A percentile compares a stretch with the other conserved stretches of the same genome.
Evolutionary conservation across 2,888 invertebrate species (phyloP).

Genomic region (Apotomis turbidana): DNA sequence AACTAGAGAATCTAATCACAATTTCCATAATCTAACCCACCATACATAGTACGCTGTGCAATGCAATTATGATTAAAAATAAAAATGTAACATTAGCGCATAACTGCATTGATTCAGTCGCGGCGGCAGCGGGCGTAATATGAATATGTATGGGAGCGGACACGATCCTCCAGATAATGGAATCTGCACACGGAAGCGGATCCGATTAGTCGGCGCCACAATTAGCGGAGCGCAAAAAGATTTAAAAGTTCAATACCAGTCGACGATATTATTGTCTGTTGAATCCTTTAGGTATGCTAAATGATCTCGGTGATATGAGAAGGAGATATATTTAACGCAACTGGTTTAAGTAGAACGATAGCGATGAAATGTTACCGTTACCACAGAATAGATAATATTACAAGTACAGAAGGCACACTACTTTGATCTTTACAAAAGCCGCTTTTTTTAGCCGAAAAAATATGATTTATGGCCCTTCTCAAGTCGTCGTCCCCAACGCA

Average conservation of each 20-base stretch:
- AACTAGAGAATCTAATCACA: no score
- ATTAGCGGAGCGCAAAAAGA: constrained; percentile 64
- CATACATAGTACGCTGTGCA: neutral
- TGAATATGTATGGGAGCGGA: constrained; percentile 78
- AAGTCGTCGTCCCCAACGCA: no score
- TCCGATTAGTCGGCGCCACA: constrained; percentile 73
- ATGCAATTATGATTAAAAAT: constrained; percentile 5
- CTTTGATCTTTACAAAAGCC: no score
- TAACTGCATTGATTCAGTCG: constrained; percentile 62
- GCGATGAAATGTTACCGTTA: no score
- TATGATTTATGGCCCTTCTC: no score
- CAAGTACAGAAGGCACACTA: no score
- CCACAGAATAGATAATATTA: no score
- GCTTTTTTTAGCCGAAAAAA: no score
- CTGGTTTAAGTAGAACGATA: no score
- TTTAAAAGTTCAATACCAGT: constrained; percentile 48
- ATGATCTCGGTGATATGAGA: neutral
- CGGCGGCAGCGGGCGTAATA: constrained; percentile 60
- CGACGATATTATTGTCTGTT: constrained; percentile 24
- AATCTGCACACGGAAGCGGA: constrained; percentile 76
- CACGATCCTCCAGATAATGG: constrained; percentile 77
- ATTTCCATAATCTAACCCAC: neutral
- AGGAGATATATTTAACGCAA: no score
- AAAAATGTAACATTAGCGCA: constrained; percentile 51
- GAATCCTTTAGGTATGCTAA: constrained; percentile 15